phyloP scores from a whole-genome alignment of 2,888 invertebrate species.

The Pheosia tremula region DNA sequence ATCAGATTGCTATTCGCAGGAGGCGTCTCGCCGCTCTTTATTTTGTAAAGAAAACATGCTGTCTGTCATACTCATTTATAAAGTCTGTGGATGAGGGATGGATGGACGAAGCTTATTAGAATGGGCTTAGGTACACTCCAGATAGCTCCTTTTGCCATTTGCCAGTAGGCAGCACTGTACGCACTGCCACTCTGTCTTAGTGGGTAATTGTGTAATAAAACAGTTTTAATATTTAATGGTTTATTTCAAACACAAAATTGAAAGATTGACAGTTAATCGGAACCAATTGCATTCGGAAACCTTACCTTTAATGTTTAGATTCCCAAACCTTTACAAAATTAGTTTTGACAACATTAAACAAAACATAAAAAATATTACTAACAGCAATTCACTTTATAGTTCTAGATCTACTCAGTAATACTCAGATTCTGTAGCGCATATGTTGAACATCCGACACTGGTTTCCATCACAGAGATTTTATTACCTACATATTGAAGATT shows the following conservation, averaged over 20 bases:
- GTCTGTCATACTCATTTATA: no score
- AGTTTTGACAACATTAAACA: conserved; percentile 81
- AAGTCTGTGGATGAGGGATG: no score
- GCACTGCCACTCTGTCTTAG: no score
- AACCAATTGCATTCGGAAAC: conserved; percentile 74
- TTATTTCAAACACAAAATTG: conserved; percentile 83
- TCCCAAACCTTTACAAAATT: conserved; percentile 77
- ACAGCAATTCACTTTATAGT: conserved; percentile 76
- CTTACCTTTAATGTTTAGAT: conserved; percentile 59
- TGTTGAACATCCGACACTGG: conserved; percentile 73
- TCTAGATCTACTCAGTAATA: conserved; percentile 79
- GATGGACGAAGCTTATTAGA: no score
- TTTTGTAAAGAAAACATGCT: no score
- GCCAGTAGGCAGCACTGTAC: no score
- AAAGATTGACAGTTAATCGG: conserved; percentile 78
- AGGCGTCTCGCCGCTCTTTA: no score
- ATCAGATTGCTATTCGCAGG: no score
- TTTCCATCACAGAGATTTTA: conserved; percentile 80
- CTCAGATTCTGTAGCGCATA: conserved; percentile 75
- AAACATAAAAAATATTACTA: conserved; percentile 79
- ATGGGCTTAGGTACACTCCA: no score
- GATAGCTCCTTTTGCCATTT: no score
- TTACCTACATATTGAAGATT: conserved; percentile 69
- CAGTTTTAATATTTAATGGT: conserved; percentile 69
- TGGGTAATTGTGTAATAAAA: conserved; percentile 9